Evolutionary conservation across 2,888 invertebrate genomes (phyloP), one percentile per base, ranked within the genome.

Genomic region (Petrolisthes manimaculis): DNA sequence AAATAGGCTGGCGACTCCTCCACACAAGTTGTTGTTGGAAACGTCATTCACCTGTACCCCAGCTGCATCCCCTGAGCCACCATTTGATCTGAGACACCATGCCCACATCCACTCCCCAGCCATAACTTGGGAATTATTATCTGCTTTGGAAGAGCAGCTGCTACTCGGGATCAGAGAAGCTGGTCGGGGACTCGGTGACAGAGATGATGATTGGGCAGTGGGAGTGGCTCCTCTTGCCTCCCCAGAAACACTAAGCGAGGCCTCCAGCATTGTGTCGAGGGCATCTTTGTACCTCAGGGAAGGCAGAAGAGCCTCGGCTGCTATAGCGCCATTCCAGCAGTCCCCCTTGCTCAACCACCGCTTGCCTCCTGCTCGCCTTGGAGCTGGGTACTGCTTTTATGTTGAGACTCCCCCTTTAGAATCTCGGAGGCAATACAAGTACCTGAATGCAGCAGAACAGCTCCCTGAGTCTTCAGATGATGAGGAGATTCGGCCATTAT

Each of bases 191-290:
- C 51, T 79, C 4, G 53, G 37, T 9, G 88, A 83, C n/a, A 92
- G 91, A n/a, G 92, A 91, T 55, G 94, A 95, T 91, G 94, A 95
- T 91, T 95, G 95, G 91, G 95, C 95, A 95, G 94, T 95, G 91
- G 95, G 95, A 0, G 93, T 95, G 89, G 97, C 97, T 0, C 97
- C 97, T 0, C 92, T 97, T 51, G 97, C 97, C 12, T 96, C 96
- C 84, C 96, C 97, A 0, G 97, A 97, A 93, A 96, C 96, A 0
- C 93, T 97, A 18, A 96, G 96, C 0, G 96, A 96, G 92, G 95
- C 96, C n/a, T 96, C 96, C 3, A 96, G 96, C 92, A 95, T 96
- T 86, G 95, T 95, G 91, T 96, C 96, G 53, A 94, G 95, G 24
- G 88, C 88, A 56, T 90, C 89, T 18, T 69, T 91, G 18, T 81